phyloP scores from a whole-genome alignment of 1,140 invertebrate genomes.

The Aleiodes sp. region DNA sequence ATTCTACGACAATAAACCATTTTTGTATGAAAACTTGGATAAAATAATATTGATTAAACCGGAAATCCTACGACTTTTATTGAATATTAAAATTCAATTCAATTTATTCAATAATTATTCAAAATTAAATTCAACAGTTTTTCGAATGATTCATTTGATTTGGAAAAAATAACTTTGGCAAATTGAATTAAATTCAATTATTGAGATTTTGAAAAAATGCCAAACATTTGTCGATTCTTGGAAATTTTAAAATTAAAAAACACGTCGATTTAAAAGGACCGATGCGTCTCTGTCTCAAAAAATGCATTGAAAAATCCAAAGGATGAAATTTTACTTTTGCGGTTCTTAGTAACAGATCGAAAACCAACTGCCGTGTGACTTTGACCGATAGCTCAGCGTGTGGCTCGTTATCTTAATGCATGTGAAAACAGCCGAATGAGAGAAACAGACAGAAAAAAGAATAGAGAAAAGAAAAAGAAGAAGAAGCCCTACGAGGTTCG shows the following conservation, averaged over 20 bases:
- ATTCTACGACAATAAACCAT: background rate
- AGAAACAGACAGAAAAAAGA: constrained; percentile 19
- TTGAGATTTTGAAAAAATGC: too few species aligned
- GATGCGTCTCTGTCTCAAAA: too few species aligned
- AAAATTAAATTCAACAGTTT: too few species aligned
- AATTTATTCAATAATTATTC: too few species aligned
- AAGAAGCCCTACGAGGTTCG: background rate
- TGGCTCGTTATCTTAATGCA: constrained; percentile 50
- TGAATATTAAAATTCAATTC: too few species aligned
- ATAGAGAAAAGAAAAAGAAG: background rate
- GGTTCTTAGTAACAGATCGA: constrained; percentile 39
- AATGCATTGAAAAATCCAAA: too few species aligned
- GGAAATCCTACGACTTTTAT: background rate
- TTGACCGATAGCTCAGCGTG: constrained; percentile 53
- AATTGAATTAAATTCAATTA: too few species aligned
- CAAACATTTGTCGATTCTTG: too few species aligned
- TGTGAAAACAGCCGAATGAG: constrained; percentile 43
- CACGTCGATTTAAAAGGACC: too few species aligned
- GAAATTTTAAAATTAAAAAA: too few species aligned
- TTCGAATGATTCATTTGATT: too few species aligned
- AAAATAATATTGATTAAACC: constrained; percentile 2
- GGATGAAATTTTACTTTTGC: constrained; percentile 4
- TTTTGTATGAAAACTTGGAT: background rate
- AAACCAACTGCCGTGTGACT: constrained; percentile 44
- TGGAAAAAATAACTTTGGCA: too few species aligned